phyloP scores from a whole-genome alignment of 2,888 invertebrate species.

The Drosophila ochracea region DNA sequence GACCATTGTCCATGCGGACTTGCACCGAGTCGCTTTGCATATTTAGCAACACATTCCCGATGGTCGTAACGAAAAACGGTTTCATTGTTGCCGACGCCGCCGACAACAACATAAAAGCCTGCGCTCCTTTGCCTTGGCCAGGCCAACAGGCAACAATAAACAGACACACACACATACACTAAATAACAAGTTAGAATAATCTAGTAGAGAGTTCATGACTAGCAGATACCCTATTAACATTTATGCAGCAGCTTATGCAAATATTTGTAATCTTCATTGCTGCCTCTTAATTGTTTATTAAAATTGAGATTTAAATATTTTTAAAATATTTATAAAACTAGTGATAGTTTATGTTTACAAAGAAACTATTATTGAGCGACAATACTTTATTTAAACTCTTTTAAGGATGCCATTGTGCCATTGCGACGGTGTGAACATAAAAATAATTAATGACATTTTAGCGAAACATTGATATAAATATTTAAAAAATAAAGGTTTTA shows the following conservation, averaged over 20 bases:
- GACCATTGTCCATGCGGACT: constrained; percentile 57
- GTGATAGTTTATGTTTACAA: too few species aligned
- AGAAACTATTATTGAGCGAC: neutral
- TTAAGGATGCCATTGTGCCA: too few species aligned
- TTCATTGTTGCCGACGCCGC: constrained; percentile 81
- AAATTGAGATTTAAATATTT: neutral
- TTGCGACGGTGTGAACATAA: too few species aligned
- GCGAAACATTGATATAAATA: neutral
- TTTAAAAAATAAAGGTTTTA: neutral
- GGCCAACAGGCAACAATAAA: constrained; percentile 35
- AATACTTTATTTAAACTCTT: neutral
- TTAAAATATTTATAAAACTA: too few species aligned
- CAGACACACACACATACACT: constrained; percentile 44
- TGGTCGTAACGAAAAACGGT: constrained; percentile 82
- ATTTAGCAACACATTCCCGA: constrained; percentile 81
- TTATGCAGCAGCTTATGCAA: neutral
- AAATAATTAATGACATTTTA: neutral
- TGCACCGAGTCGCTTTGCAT: constrained; percentile 71
- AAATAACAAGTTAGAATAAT: constrained; percentile 53
- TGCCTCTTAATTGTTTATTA: neutral
- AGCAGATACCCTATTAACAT: constrained; percentile 5
- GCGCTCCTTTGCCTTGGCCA: constrained; percentile 67
- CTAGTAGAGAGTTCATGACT: neutral
- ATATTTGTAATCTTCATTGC: neutral
- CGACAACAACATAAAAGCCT: constrained; percentile 78